These are phyloP conservation scores for Himalopsyche japonica DNA, from an alignment of 2,888 invertebrate species.

Conservation along the genomic window DNA sequence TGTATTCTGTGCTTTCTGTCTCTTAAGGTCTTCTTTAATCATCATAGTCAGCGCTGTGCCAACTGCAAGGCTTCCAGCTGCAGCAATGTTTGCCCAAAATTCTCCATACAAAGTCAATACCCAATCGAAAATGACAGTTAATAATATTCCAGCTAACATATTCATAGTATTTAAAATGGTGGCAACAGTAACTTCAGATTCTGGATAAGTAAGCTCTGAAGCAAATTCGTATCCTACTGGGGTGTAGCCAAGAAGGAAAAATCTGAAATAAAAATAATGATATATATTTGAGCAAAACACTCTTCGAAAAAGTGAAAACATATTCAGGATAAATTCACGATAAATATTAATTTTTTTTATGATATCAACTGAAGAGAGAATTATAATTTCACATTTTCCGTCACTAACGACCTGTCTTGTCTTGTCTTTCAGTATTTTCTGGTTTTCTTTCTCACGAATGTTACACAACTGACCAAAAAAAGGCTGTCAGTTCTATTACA, in stretches of 20 bases:
- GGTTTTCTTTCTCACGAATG: too few relatives aligned
- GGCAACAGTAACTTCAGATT: conserved; percentile 70
- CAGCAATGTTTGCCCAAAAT: conserved; percentile 47
- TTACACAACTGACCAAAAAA: too few relatives aligned
- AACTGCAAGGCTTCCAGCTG: conserved; percentile 43
- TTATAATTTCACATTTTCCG: too few relatives aligned
- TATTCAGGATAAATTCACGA: too few relatives aligned
- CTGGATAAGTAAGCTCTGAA: conserved; percentile 73
- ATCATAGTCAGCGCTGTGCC: conserved; percentile 41
- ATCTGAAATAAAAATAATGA: conserved; percentile 51
- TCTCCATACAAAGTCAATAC: conserved; percentile 46
- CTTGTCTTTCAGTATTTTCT: too few relatives aligned
- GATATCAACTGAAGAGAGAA: too few relatives aligned
- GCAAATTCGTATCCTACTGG: conserved; percentile 76
- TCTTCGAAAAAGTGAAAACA: too few relatives aligned
- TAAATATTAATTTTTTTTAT: too few relatives aligned
- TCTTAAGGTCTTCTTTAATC: conserved; percentile 19
- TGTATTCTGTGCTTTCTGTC: conserved; percentile 12
- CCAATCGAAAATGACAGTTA: conserved; percentile 46
- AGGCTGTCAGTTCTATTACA: too few relatives aligned
- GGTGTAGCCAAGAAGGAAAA: conserved; percentile 75
- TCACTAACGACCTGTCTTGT: too few relatives aligned
- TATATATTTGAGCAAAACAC: too few relatives aligned
- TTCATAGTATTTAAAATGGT: conserved; percentile 67
- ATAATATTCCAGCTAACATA: conserved; percentile 46